phyloP scores from a whole-genome alignment of 2,113 vertebrate species.

The Gavialis gangeticus region DNA sequence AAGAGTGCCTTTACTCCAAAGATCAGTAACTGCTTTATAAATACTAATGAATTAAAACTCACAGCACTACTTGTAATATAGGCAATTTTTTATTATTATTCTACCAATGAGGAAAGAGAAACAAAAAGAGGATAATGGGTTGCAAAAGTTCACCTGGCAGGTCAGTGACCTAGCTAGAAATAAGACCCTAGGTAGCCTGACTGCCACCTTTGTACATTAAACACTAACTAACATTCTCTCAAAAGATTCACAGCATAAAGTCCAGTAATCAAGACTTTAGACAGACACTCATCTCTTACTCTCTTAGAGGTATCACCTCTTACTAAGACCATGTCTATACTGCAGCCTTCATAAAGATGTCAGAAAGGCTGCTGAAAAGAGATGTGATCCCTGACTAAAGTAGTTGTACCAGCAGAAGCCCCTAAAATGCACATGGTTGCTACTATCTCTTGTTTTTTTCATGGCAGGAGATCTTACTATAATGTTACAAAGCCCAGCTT shows the following conservation, averaged over 20 bases:
- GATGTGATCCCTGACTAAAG: not conserved
- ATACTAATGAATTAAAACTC: not conserved
- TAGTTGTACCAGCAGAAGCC: not conserved
- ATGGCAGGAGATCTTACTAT: not conserved
- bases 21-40: slow-evolving; percentile 19
- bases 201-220: not conserved
- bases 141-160: slow-evolving; percentile 7
- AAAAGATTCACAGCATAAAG: not conserved
- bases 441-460: not conserved
- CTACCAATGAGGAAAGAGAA: not conserved
- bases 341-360: not conserved
- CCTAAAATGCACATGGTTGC: not conserved
- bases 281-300: not conserved
- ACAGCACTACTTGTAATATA: not conserved
- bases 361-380: not conserved
- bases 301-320: not conserved
- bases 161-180: not conserved
- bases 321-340: not conserved
- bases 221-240: not conserved
- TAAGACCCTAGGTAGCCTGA: not conserved
- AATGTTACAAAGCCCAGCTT: not conserved
- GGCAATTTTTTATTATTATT: not conserved
- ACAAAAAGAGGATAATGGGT: not conserved
- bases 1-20: not conserved
- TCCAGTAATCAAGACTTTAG: not conserved